phyloP scores from a whole-genome alignment of 2,888 invertebrate species.

The Schizotus pectinicornis region DNA sequence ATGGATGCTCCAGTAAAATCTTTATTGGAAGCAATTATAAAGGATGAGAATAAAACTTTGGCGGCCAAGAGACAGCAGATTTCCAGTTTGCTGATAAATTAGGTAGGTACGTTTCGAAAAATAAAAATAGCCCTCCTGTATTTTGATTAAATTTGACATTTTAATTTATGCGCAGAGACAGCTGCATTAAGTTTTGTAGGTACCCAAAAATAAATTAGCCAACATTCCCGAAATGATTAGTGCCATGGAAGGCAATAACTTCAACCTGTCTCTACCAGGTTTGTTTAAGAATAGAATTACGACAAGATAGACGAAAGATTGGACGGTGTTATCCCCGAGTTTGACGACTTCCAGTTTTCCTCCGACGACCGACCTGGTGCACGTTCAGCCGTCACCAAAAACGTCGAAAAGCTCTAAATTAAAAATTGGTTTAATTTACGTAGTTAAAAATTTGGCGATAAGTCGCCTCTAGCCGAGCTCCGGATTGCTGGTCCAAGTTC shows the following conservation, averaged over 20 bases:
- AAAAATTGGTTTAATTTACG: no score
- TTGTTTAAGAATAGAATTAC: background rate
- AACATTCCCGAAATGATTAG: constrained; percentile 13
- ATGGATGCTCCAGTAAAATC: no score
- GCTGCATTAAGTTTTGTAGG: constrained; percentile 12
- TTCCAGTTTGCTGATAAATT: constrained; percentile 18
- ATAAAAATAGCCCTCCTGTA: constrained; percentile 14
- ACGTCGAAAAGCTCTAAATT: constrained; percentile 2
- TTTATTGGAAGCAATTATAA: no score
- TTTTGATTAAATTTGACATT: constrained; percentile 24
- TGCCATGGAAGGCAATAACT: constrained; percentile 9
- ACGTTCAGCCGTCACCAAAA: constrained; percentile 3
- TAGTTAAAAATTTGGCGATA: no score
- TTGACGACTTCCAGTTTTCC: background rate
- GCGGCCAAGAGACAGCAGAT: no score
- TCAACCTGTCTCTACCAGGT: background rate
- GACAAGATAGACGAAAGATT: background rate
- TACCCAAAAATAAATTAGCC: constrained; percentile 18
- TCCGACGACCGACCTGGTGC: background rate
- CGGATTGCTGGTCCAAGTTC: no score
- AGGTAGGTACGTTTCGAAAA: constrained; percentile 10
- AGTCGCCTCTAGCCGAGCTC: no score
- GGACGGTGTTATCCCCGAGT: constrained; percentile 10
- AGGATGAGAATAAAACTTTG: no score
- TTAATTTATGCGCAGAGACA: constrained; percentile 25